Evolutionary conservation across 1,140 invertebrate species (phyloP).

Genomic region (Aporrectodea caliginosa): DNA sequence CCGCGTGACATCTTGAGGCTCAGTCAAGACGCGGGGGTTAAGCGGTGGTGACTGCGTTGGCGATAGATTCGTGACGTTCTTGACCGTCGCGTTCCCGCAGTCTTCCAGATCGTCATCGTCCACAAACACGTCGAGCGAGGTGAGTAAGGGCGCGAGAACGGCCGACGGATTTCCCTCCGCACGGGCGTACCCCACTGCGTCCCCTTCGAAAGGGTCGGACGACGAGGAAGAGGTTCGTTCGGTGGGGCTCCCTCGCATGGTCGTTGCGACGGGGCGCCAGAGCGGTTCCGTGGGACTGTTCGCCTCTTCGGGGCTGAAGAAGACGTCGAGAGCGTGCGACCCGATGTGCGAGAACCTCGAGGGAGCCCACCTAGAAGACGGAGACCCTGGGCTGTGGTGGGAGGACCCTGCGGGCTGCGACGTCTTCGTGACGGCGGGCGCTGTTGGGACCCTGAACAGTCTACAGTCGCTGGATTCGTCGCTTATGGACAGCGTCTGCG

Average conservation of each 20-base stretch:
- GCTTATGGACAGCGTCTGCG: too few species aligned
- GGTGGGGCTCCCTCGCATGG: not conserved
- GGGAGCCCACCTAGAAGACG: slow-evolving; percentile 17
- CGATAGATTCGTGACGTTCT: too few species aligned
- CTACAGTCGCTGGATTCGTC: too few species aligned
- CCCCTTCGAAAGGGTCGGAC: not conserved
- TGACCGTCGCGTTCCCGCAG: too few species aligned
- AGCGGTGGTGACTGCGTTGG: too few species aligned
- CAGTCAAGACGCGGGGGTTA: not conserved
- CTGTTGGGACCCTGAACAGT: too few species aligned
- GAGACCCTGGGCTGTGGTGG: not conserved
- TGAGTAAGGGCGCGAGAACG: not conserved
- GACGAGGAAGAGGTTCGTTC: not conserved
- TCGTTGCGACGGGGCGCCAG: not conserved
- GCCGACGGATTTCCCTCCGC: not conserved
- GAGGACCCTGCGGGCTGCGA: not conserved
- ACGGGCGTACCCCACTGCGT: not conserved
- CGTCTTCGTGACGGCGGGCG: not conserved
- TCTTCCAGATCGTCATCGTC: not conserved
- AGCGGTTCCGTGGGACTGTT: not conserved
- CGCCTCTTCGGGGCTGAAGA: slow-evolving; percentile 29
- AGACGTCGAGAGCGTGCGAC: slow-evolving; percentile 32
- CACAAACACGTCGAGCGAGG: not conserved
- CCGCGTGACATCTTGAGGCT: not conserved
- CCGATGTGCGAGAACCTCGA: slow-evolving; percentile 32